Base-by-base conservation (phyloP, 2,797 vertebrate genomes). In the Hyperoplus lanceolatus region DNA sequence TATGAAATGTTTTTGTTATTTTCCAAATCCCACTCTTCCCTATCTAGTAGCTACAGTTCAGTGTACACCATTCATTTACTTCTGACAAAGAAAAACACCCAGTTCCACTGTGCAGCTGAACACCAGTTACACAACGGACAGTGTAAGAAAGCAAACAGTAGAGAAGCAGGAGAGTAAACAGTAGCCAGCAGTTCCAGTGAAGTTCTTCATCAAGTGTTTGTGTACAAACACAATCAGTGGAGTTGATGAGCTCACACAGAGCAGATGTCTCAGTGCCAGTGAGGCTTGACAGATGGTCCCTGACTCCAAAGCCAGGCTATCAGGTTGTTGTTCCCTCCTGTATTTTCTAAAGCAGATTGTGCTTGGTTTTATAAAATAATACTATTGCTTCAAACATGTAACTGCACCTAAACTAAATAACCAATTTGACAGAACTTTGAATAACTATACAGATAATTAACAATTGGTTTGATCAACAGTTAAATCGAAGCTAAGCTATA, bases 141-240 rank as follows among this genome's bases (percentile, higher is more conserved):
- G 6, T 53, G 58, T 69, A 65, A 14, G 45, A 79, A 61, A 54
- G 48, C 55, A 73, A 78, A 73, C 58, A 81, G 36, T 18, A 11
- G 53, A 73, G 54, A 53, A 29, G 70, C 58, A 9, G 64, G 57
- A 60, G 45, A 67, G 68, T 73, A 60, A 80, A 87, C 68, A 79
- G 51, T 29, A 61, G 63, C 58, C 70, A 42, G 55, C 66, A 63
- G 73, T 39, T 80, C 51, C 5, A 61, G 9, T 60, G 29, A 72
- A 73, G 42, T 59, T 72, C 50, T 68, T 53, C 38, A 10, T 11
- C 12, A 67, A 38, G 45, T 50, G 70, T 70, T 70, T 69, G 56
- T 46, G 73, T 45, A 49, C 61, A 84, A 79, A 83, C 72, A 73
- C 14, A 62, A 72, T 55, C 55, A 49, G 59, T 55, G 62, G 73